Base-by-base conservation (phyloP, 1,140 invertebrate genomes). In the Aricia agestis region DNA sequence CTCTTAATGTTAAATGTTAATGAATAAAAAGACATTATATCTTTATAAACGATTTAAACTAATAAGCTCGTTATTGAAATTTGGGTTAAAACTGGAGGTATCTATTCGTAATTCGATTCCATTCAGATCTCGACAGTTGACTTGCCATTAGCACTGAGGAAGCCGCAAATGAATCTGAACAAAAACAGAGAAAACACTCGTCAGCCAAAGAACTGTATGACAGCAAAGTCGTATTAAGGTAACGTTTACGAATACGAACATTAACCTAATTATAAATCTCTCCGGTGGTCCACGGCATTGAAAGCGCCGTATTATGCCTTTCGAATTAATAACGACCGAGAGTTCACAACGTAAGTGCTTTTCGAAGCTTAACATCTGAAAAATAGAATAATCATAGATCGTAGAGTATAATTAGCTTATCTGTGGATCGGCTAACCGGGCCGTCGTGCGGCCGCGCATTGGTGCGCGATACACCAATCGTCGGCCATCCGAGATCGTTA, bases 321-420 rank as follows among this genome's bases (percentile, higher is more conserved):
- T 52, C 45, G 11, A 52, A 31, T 42, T 84, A 81, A 78, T 72
- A 78, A 78, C 78, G 69, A 70, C 69, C 69, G 77, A 71, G 68
- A 76, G 78, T 78, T 75, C 74, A 70, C 74, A 77, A 70, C 76
- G 70, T 79, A 76, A 76, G 69, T 71, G 73, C 77, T 73, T 79
- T 82, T 83, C 77, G 78, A 82, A 81, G 78, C 74, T 82, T 84
- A 84, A 83, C 79, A 79, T 83, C 82, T 84, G 83, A 87, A 86
- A 88, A 89, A 81, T 87, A 87, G 72, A 74, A 77, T 81, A 82
- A 87, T 83, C 79, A 81, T 77, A 77, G 80, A 79, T 81, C 76
- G 81, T 72, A 72, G 81, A 42, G 80, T 89, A 82, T 89, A 85
- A 91, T 91, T 91, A 90, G 81, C 82, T 91, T 89, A 89, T 89